Evolutionary conservation across 2,797 vertebrate species (phyloP).

Genomic region (Intellagama lesueurii): DNA sequence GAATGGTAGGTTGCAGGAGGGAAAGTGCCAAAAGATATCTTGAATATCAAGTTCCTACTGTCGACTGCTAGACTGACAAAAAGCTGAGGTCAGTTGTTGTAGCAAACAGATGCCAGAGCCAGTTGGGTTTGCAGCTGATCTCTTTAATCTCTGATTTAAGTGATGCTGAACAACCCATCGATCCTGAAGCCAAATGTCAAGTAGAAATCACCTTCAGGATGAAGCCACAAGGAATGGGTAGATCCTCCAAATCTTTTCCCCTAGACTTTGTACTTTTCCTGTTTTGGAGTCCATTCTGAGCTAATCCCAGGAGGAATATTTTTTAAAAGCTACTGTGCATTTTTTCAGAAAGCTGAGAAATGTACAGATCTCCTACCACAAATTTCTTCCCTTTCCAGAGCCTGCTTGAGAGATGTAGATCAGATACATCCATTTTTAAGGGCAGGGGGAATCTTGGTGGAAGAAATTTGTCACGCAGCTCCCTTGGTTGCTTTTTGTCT

Average conservation of each 20-base stretch:
- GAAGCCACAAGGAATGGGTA: background rate
- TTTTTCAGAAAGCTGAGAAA: background rate
- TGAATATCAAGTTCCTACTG: background rate
- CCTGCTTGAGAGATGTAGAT: background rate
- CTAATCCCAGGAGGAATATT: background rate
- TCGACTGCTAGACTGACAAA: background rate
- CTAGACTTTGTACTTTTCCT: background rate
- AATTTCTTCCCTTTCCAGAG: background rate
- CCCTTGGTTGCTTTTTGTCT: background rate
- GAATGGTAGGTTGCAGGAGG: background rate
- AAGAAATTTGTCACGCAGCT: background rate
- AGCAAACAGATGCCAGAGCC: conserved; percentile 9
- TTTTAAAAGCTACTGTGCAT: no score
- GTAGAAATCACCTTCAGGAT: conserved; percentile 36
- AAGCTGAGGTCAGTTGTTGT: conserved; percentile 29
- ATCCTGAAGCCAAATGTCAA: conserved; percentile 45
- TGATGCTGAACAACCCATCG: conserved; percentile 10
- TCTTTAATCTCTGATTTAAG: conserved; percentile 32
- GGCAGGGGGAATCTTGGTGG: background rate
- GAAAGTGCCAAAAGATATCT: conserved; percentile 5
- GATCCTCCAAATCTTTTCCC: background rate
- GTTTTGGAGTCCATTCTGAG: background rate
- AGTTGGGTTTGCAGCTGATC: conserved; percentile 28
- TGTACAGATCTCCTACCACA: background rate
- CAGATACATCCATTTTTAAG: background rate